A percentile compares a stretch with the other conserved stretches of the same genome.
Conservation (phyloP, 2,113 vertebrate species). For the Entomyzon cyanotis region DNA sequence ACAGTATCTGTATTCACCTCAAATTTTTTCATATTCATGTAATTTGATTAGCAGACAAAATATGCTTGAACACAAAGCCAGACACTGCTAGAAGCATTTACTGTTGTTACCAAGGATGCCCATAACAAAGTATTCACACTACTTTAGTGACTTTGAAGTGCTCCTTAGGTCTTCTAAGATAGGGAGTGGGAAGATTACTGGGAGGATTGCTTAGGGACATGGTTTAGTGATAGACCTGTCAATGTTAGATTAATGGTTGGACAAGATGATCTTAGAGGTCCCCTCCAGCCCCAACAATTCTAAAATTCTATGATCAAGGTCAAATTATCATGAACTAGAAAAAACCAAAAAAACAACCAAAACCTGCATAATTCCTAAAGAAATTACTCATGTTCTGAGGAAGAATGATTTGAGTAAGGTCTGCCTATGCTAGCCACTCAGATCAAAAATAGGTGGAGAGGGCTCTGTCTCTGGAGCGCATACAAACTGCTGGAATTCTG, state of each 20-base stretch:
- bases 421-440: not conserved
- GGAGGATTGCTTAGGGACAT: not conserved
- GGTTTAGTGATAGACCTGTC: not conserved
- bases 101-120: not conserved
- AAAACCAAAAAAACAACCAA: not conserved
- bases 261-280: not conserved
- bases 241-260: not conserved
- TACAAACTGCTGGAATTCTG: not conserved
- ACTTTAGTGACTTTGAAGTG: not conserved
- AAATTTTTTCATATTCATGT: not conserved
- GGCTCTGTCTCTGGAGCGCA: not conserved
- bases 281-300: not conserved
- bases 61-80: not conserved
- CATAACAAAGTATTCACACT: not conserved
- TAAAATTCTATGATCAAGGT: not conserved
- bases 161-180: not conserved
- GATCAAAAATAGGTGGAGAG: not conserved
- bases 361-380: not conserved
- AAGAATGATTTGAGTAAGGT: not conserved
- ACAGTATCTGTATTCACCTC: not conserved
- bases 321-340: not conserved
- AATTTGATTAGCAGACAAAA: not conserved
- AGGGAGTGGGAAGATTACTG: not conserved
- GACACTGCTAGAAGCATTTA: not conserved
- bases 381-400: not conserved